Conservation (phyloP, 2,113 vertebrate species). For the Aldabrachelys gigantea region DNA sequence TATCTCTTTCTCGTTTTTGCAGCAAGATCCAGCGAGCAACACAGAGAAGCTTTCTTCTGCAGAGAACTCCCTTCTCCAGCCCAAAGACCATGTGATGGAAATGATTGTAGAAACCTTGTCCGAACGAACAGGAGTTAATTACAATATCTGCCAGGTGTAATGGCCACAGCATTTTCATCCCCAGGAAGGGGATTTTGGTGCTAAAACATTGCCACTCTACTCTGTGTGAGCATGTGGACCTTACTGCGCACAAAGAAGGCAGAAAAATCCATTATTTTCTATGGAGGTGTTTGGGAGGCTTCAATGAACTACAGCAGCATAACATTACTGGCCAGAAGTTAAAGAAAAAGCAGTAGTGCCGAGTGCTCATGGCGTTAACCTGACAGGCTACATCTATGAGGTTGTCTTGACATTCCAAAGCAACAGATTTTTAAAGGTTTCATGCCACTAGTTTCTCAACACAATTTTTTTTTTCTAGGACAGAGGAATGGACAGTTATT, state of each 20-base stretch:
- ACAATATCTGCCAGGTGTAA: constrained; percentile 87
- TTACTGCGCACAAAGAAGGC: background rate
- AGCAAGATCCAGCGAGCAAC: constrained; percentile 77
- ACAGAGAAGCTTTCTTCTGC: constrained; percentile 63
- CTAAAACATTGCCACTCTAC: background rate
- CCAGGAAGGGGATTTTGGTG: background rate
- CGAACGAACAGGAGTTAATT: constrained; percentile 79
- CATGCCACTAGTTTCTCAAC: background rate
- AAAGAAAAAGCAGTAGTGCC: background rate
- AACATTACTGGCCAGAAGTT: accelerated
- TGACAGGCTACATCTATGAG: accelerated
- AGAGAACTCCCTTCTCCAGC: constrained; percentile 72
- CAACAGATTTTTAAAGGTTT: background rate
- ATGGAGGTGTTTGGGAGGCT: background rate
- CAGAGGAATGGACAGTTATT: background rate
- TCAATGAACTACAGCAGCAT: background rate
- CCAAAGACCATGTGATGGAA: constrained; percentile 76
- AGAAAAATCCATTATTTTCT: background rate
- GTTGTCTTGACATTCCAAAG: background rate
- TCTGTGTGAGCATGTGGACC: accelerated
- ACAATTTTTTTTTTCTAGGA: background rate
- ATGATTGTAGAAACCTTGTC: constrained; percentile 61
- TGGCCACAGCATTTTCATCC: background rate
- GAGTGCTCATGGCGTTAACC: accelerated
- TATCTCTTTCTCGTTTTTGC: constrained; percentile 37